Percentiles rank a stretch among this genome's conserved stretches.
Conservation (phyloP, 2,797 vertebrate genomes). For the Parambassis ranga region DNA sequence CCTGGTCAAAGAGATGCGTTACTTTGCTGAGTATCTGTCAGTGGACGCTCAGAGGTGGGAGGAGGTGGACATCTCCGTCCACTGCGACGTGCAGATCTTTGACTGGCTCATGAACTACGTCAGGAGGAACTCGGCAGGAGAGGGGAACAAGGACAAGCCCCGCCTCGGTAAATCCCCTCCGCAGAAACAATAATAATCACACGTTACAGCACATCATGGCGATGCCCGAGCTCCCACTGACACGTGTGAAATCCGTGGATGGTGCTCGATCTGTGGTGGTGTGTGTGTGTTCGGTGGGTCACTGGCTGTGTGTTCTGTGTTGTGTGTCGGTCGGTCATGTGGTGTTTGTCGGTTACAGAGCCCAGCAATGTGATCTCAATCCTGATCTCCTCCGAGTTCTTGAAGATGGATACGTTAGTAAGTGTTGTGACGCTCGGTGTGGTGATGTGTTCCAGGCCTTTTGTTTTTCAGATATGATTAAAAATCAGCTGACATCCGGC, state of each 20-base stretch:
- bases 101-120: slow-evolving; percentile 98
- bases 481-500: no score
- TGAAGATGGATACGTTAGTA: slow-evolving; percentile 99
- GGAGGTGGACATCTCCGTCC: slow-evolving; percentile 98
- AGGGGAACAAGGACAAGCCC: slow-evolving; percentile 84
- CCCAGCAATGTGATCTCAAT: slow-evolving; percentile 99
- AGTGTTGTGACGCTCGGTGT: slow-evolving; percentile 78
- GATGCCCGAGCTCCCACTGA: slow-evolving; percentile 19
- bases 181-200: neutral
- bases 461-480: slow-evolving; percentile 31
- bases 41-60: slow-evolving; percentile 95
- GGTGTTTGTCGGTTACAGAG: slow-evolving; percentile 88
- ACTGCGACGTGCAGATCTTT: slow-evolving; percentile 98
- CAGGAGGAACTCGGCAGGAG: slow-evolving; percentile 87
- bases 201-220: slow-evolving; percentile 5
- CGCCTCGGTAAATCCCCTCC: slow-evolving; percentile 82
- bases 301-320: slow-evolving; percentile 54
- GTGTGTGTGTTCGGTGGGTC: slow-evolving; percentile 24
- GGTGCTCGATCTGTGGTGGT: slow-evolving; percentile 6
- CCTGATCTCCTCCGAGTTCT: slow-evolving; percentile 99
- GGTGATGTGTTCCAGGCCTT: slow-evolving; percentile 24
- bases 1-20: slow-evolving; percentile 96
- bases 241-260: neutral
- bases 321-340: slow-evolving; percentile 61
- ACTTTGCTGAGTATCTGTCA: slow-evolving; percentile 95